Evolutionary conservation across 2,797 vertebrate species (phyloP).

Genomic region (Helarctos malayanus): DNA sequence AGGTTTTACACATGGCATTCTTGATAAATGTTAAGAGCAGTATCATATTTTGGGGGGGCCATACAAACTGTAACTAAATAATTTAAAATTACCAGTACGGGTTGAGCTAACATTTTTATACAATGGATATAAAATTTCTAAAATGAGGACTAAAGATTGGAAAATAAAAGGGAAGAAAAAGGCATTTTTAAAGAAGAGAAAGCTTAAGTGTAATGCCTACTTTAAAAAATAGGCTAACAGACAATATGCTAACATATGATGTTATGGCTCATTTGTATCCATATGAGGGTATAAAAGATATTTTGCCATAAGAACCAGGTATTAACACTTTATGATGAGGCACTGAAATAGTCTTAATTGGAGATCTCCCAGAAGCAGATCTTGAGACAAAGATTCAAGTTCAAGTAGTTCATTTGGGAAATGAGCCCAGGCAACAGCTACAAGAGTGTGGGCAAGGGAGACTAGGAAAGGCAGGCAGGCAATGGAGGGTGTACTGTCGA

Average conservation of each 20-base stretch:
- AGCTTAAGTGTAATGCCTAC: constrained; percentile 18
- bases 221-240: not conserved
- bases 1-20: not conserved
- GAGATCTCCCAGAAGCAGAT: not conserved
- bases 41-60: not conserved
- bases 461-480: not conserved
- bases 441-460: not conserved
- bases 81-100: not conserved
- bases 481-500: not conserved
- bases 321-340: not conserved
- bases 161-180: constrained; percentile 5
- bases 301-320: not conserved
- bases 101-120: constrained; percentile 38
- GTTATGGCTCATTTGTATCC: constrained; percentile 37
- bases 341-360: not conserved
- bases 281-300: not conserved
- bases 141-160: not conserved
- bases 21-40: constrained; percentile 13
- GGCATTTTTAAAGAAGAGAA: constrained; percentile 42
- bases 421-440: not conserved
- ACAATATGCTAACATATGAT: not conserved
- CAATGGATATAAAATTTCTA: constrained; percentile 3
- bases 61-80: constrained; percentile 14
- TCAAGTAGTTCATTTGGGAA: constrained; percentile 16
- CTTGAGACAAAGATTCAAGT: not conserved